Base-by-base conservation (phyloP, 2,888 invertebrate genomes). In the Brenthis hecate region DNA sequence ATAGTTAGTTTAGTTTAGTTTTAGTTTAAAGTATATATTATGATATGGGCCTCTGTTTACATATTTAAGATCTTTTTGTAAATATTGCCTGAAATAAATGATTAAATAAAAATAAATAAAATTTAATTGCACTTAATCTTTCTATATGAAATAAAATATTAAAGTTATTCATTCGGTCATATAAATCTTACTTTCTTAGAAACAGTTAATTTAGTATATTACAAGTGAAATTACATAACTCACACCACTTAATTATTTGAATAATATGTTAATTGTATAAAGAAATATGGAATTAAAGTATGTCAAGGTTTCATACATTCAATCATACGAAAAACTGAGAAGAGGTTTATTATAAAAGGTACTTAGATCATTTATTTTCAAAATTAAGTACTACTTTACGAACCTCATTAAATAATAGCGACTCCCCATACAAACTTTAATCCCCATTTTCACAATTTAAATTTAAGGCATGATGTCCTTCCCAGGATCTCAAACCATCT, bases 231-330 rank as follows among this genome's bases (percentile, higher is more conserved):
- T 53, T 43, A 54, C 65, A 65, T 56, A 65, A 69, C 53, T 56
- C 23, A 19, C 53, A 43, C 36, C 28, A 28, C 28, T 28, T 28
- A 28, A 28, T 56, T 51, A 56, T 28, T 55, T 36, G 54, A 36
- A 54, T 61, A 69, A 57, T 50, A 65, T 62, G 62, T 57, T 43
- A 56, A 63, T 68, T 63, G 53, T 68, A 57, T 57, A 56, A 48
- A 65, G 50, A 36, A 54, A 65, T 60, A 60, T 28, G 54, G 60
- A 63, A 54, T 43, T 50, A 56, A 66, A 69, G 71, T 60, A 56
- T 56, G 71, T 36, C 71, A 71, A 71, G 71, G 69, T 63, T 66
- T 60, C 60, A 71, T 69, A 69, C 32, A 16, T 47, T 51, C 28
- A 55, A 69, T 62, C 14, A 63, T 68, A 56, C 32, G 55, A 64